Percentiles rank a stretch among this genome's conserved stretches.
Evolutionary conservation across 2,113 vertebrate species (phyloP).

Genomic region (Eupsittula cactorum): DNA sequence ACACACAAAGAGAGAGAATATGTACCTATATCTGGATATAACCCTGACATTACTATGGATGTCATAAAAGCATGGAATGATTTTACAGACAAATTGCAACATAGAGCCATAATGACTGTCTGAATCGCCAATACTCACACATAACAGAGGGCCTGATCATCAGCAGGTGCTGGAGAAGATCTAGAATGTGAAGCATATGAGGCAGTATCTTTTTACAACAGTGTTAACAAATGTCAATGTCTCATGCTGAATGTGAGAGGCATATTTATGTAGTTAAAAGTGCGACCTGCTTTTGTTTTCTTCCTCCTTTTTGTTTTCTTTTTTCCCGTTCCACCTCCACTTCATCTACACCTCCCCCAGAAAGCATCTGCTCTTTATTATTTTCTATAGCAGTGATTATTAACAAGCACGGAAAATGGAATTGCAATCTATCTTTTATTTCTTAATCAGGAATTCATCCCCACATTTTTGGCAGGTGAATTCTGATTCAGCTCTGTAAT

Average conservation of each 20-base stretch:
- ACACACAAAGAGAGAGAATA: not conserved
- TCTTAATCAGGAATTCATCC: constrained; percentile 77
- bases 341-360: constrained; percentile 66
- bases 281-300: constrained; percentile 43
- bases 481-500: constrained; percentile 73
- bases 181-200: constrained; percentile 93
- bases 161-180: constrained; percentile 93
- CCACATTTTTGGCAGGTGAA: constrained; percentile 74
- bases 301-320: not conserved
- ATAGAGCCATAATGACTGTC: constrained; percentile 76
- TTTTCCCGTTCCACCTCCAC: constrained; percentile 24
- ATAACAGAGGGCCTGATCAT: constrained; percentile 93
- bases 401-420: constrained; percentile 72
- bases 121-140: constrained; percentile 94
- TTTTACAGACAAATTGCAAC: constrained; percentile 77
- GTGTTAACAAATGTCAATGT: constrained; percentile 81
- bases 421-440: constrained; percentile 74
- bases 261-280: constrained; percentile 71
- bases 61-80: constrained; percentile 72
- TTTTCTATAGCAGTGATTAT: constrained; percentile 71
- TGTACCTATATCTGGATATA: constrained; percentile 82
- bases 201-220: constrained; percentile 85
- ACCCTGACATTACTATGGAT: constrained; percentile 52
- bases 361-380: constrained; percentile 74
- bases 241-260: constrained; percentile 77